These are phyloP conservation scores for Fragum whitleyi DNA, from an alignment of 2,888 invertebrate species.

Conservation along the genomic window DNA sequence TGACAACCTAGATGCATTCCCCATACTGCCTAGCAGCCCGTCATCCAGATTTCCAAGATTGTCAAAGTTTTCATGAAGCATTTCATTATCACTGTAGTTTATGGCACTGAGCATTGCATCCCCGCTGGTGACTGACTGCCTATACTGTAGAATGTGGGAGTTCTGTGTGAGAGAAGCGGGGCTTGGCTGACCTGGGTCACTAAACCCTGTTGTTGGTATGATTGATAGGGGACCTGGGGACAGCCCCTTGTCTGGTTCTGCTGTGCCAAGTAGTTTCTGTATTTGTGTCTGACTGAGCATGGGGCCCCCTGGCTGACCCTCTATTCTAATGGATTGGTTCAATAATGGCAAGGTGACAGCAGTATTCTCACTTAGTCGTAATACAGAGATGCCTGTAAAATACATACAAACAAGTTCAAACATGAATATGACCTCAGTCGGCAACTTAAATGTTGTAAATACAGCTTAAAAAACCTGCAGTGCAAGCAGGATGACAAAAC, in stretches of 20 bases:
- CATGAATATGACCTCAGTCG: no score
- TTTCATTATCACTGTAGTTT: conserved; percentile 84
- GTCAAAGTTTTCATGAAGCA: conserved; percentile 84
- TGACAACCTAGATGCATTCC: conserved; percentile 74
- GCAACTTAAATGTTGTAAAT: no score
- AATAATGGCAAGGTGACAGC: conserved; percentile 46
- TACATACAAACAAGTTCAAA: no score
- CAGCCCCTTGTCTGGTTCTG: conserved; percentile 59
- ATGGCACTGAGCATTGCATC: conserved; percentile 85
- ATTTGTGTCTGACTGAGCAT: conserved; percentile 62
- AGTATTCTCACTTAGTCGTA: conserved; percentile 52
- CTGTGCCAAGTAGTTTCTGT: conserved; percentile 53
- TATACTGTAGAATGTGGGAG: conserved; percentile 77
- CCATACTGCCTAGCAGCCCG: conserved; percentile 78
- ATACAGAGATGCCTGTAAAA: conserved; percentile 54
- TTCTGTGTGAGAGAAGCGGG: conserved; percentile 75
- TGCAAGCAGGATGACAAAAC: no score
- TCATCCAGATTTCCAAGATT: conserved; percentile 82
- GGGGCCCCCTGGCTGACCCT: conserved; percentile 62
- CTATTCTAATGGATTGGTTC: conserved; percentile 55
- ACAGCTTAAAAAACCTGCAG: no score
- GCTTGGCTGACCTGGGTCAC: conserved; percentile 80
- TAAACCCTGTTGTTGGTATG: conserved; percentile 61
- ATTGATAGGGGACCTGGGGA: conserved; percentile 60
- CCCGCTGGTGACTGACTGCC: conserved; percentile 77